Conservation (phyloP, 92 coral and sea anemone genomes). For the Phymanthus crucifer region DNA sequence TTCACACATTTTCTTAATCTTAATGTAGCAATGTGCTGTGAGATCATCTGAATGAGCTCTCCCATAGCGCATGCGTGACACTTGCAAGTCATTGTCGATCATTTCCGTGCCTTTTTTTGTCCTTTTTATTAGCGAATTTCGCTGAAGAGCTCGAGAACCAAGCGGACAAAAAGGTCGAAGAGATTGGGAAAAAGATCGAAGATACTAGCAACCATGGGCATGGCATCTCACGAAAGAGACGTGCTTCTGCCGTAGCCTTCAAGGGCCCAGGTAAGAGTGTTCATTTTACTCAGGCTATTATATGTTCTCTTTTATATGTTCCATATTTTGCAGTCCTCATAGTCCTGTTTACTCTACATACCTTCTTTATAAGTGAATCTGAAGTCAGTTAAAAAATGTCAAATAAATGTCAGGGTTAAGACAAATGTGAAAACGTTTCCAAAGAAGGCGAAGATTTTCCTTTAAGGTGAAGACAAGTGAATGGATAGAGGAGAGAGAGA, state of each 20-base stretch:
- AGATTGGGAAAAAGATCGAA: constrained; percentile 43
- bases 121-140: constrained; percentile 17
- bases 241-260: not conserved
- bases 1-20: no score
- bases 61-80: no score
- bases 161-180: constrained; percentile 55
- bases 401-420: no score
- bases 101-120: not conserved
- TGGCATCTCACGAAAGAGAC: constrained; percentile 7
- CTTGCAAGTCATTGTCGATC: not conserved
- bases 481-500: constrained; percentile 10
- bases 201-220: constrained; percentile 9
- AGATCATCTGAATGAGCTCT: no score
- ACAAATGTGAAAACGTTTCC: no score
- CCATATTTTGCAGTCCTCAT: no score
- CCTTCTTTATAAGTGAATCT: no score
- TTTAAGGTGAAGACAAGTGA: not conserved
- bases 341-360: no score
- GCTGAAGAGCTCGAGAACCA: constrained; percentile 45
- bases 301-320: not conserved
- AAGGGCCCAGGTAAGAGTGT: not conserved
- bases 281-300: not conserved
- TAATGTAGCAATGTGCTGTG: no score
- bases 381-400: no score
- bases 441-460: not conserved